Evolutionary conservation across 2,888 invertebrate genomes (phyloP), one percentile per base, ranked within the genome.

Genomic region (Drosophila anomalata): DNA sequence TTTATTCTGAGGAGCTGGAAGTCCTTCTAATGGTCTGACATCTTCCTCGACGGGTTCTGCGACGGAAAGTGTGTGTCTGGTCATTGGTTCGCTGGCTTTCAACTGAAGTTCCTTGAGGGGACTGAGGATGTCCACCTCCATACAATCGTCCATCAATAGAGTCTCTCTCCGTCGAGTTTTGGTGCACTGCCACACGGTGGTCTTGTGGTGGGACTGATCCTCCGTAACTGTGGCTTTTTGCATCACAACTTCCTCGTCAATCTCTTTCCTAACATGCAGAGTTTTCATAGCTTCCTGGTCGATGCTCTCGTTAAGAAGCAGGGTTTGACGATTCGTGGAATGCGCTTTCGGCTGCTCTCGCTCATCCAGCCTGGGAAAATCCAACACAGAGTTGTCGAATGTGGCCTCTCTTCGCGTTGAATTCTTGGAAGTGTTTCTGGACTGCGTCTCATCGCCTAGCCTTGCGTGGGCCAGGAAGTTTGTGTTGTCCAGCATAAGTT

Each of bases 391-490:
- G n/a, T 66, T 67, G 33, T 74, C 59, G 39, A 72, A 78, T 0
- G 70, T 73, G 0, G 73, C 76, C n/a, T 87, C 85, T 12, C 82
- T 61, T 7, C 76, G 56, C 0, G 77, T 74, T 1, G 75, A 61
- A 29, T 56, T 75, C 46, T 79, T 88, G 0, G 79, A 83, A 8
- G 36, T 79, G 44, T 78, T 84, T 8, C 76, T 72, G 0, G 85
- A 86, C 31, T 76, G 58, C 1, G 89, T 85, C 44, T 89, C 86
- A 61, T 90, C 87, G 12, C 79, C 83, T 2, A 89, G 48, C 70
- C 77, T 85, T 17, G 81, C 89, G 54, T 79, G 76, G 0, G 76
- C 77, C 12, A 88, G 55, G 53, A 89, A 88, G 56, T 87, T 84
- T 0, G 89, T 89, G 41, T 80, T 87, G 26, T 90, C 77, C 29